phyloP scores from a whole-genome alignment of 2,797 vertebrate genomes.

The Cyclopterus lumpus region DNA sequence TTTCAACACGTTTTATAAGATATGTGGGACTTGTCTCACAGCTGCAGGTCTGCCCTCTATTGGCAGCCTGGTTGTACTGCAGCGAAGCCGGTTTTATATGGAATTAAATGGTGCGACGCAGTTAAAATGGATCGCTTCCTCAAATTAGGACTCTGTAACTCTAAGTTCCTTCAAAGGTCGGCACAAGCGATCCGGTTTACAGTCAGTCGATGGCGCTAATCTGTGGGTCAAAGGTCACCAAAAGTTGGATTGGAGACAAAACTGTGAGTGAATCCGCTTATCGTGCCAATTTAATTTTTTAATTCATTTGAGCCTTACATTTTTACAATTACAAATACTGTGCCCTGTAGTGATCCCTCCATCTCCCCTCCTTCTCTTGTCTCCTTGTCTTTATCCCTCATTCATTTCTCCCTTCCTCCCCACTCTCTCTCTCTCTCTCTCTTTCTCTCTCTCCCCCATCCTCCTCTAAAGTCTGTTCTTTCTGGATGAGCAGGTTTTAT shows the following conservation, averaged over 20 bases:
- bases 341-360: constrained; percentile 18
- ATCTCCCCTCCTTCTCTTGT: constrained; percentile 1
- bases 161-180: constrained; percentile 25
- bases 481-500: constrained; percentile 80
- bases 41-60: too few species aligned
- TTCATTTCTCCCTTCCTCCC: constrained; percentile 26
- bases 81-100: constrained; percentile 8
- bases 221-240: constrained; percentile 1
- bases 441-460: constrained; percentile 45
- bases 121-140: constrained; percentile 20
- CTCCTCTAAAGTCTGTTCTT: constrained; percentile 77
- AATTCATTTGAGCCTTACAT: not conserved
- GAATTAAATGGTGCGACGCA: constrained; percentile 43
- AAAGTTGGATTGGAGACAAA: constrained; percentile 14
- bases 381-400: constrained; percentile 38
- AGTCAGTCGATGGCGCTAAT: not conserved
- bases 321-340: not conserved
- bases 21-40: too few species aligned
- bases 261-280: not conserved
- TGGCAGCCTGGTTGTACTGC: too few species aligned
- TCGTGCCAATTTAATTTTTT: not conserved
- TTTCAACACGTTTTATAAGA: too few species aligned
- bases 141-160: not conserved
- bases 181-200: not conserved
- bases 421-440: not conserved